A percentile compares a stretch with the other conserved stretches of the same genome.
These are phyloP conservation scores for Drosophila barbarae DNA, from an alignment of 2,888 invertebrate genomes.

Conservation along the genomic window DNA sequence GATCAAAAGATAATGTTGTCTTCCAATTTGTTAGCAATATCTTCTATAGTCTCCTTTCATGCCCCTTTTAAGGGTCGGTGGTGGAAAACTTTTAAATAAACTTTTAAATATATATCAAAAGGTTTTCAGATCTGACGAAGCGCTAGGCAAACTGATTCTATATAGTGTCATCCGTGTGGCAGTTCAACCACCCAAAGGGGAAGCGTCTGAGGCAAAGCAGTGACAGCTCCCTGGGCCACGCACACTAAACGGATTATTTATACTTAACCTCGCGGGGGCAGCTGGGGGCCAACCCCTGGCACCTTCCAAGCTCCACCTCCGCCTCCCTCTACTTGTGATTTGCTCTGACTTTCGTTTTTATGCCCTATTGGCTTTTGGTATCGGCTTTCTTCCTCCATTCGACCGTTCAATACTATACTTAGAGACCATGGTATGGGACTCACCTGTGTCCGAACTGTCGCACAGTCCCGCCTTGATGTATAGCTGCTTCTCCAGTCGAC, in stretches of 20 bases:
- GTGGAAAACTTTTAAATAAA: neutral
- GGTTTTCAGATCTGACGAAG: neutral
- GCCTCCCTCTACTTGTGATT: constrained; percentile 19
- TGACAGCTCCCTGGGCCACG: constrained; percentile 29
- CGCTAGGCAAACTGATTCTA: neutral
- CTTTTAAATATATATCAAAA: neutral
- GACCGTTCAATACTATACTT: neutral
- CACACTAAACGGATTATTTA: constrained; percentile 74
- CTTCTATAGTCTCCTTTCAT: too few species aligned
- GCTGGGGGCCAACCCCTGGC: constrained; percentile 16
- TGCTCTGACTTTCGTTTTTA: constrained; percentile 44
- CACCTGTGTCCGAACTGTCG: constrained; percentile 84
- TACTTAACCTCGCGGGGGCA: constrained; percentile 55
- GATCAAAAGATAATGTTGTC: too few species aligned
- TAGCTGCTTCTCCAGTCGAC: constrained; percentile 87
- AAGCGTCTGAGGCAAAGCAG: constrained; percentile 5
- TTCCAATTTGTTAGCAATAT: too few species aligned
- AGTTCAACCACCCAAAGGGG: constrained; percentile 8
- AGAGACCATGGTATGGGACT: constrained; percentile 37
- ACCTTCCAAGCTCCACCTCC: constrained; percentile 8
- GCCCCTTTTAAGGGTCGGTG: neutral
- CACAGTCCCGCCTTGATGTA: constrained; percentile 87
- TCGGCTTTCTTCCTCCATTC: neutral
- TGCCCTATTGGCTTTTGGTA: constrained; percentile 42
- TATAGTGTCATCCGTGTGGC: neutral